phyloP scores from a whole-genome alignment of 2,888 invertebrate genomes.

The Beris morrisii region DNA sequence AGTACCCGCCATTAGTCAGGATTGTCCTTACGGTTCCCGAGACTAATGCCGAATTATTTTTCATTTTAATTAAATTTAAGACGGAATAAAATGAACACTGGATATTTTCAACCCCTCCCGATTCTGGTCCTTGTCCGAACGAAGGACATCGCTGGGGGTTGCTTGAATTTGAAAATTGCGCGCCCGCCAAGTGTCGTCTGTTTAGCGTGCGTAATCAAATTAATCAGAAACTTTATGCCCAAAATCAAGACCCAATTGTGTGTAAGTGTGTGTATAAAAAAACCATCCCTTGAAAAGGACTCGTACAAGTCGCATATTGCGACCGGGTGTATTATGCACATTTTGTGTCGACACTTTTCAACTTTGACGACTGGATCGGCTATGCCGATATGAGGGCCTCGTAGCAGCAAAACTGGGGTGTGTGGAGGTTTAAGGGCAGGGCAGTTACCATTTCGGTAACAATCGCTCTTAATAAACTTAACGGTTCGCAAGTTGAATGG shows the following conservation, averaged over 20 bases:
- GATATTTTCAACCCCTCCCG: not conserved
- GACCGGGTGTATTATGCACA: too few relatives aligned
- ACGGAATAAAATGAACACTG: slow-evolving; percentile 21
- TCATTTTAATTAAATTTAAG: slow-evolving; percentile 31
- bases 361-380: too few relatives aligned
- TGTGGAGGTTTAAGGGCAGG: too few relatives aligned
- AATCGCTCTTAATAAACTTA: slow-evolving; percentile 22
- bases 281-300: too few relatives aligned
- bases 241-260: slow-evolving; percentile 21
- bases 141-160: not conserved
- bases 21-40: slow-evolving; percentile 19
- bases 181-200: not conserved
- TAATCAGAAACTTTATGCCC: slow-evolving; percentile 23
- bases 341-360: too few relatives aligned
- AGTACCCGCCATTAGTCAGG: slow-evolving; percentile 23
- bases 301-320: too few relatives aligned
- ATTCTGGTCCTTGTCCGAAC: not conserved
- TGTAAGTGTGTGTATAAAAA: slow-evolving; percentile 15
- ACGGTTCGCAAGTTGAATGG: slow-evolving; percentile 2
- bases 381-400: too few relatives aligned
- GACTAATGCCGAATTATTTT: slow-evolving; percentile 30
- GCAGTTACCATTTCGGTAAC: not conserved
- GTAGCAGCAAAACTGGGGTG: too few relatives aligned
- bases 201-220: slow-evolving; percentile 16
- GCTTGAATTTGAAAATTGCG: not conserved